Conservation (phyloP, 2,113 vertebrate species). For the Loxodonta africana region DNA sequence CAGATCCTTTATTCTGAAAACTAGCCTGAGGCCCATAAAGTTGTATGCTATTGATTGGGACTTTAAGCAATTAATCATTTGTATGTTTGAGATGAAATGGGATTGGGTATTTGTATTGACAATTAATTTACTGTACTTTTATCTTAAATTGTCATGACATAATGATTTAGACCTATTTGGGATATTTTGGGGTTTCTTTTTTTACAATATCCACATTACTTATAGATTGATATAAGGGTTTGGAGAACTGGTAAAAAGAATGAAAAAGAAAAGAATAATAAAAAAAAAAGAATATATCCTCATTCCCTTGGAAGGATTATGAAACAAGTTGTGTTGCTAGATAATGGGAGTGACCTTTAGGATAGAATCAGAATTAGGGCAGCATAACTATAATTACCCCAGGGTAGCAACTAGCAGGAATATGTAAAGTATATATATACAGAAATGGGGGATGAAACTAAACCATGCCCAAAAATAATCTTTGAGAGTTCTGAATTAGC, state of each 20-base stretch:
- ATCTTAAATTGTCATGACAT: neutral
- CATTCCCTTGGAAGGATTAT: neutral
- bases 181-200: neutral
- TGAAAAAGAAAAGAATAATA: neutral
- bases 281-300: neutral
- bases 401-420: neutral
- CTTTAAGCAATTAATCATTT: conserved; percentile 32
- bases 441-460: neutral
- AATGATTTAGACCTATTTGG: neutral
- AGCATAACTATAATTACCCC: neutral
- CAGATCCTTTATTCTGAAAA: neutral
- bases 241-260: neutral
- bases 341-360: neutral
- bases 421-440: neutral
- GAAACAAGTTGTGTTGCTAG: neutral
- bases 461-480: neutral
- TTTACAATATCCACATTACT: neutral
- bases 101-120: neutral
- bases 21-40: neutral
- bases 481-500: neutral
- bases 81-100: neutral
- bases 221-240: neutral
- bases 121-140: conserved; percentile 1
- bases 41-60: neutral
- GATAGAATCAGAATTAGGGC: neutral